These are phyloP conservation scores for Scaptomyza cyrtandrae DNA, from an alignment of 2,888 invertebrate species.

Conservation along the genomic window DNA sequence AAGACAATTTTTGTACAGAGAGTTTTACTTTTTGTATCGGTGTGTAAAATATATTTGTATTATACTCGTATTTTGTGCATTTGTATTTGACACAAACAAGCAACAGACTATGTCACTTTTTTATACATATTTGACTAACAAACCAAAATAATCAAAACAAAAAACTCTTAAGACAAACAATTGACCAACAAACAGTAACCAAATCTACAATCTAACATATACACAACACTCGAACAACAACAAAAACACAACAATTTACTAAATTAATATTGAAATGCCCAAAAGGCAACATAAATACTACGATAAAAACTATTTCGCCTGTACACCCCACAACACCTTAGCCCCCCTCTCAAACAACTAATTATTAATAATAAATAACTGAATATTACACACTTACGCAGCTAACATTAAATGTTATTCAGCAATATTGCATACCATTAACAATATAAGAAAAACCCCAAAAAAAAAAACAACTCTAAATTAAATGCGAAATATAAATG, in stretches of 20 bases:
- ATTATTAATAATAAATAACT: conserved; percentile 23
- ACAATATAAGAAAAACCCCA: conserved; percentile 2
- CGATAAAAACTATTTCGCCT: conserved; percentile 24
- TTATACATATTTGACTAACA: conserved; percentile 62
- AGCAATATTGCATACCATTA: conserved; percentile 40
- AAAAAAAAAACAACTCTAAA: conserved; percentile 14
- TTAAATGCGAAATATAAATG: conserved; percentile 64
- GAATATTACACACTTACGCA: conserved; percentile 36
- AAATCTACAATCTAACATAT: conserved; percentile 45
- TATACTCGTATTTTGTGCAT: conserved; percentile 72
- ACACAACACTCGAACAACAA: conserved; percentile 40
- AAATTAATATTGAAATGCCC: conserved; percentile 40
- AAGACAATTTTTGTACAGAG: conserved; percentile 68
- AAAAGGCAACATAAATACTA: conserved; percentile 4
- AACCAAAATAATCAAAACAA: conserved; percentile 20
- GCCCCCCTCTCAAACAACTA: conserved; percentile 5
- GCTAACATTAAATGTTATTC: conserved; percentile 46
- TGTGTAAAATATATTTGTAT: conserved; percentile 72
- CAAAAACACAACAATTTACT: conserved; percentile 28
- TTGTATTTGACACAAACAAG: conserved; percentile 67
- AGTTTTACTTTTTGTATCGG: conserved; percentile 73
- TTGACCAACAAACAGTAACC: conserved; percentile 30
- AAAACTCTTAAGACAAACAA: conserved; percentile 28
- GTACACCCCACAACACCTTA: conserved; percentile 5
- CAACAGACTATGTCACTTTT: conserved; percentile 69